A percentile compares a stretch with the other conserved stretches of the same genome.
Evolutionary conservation across 2,113 vertebrate species (phyloP).

Genomic region (Melozone crissalis): DNA sequence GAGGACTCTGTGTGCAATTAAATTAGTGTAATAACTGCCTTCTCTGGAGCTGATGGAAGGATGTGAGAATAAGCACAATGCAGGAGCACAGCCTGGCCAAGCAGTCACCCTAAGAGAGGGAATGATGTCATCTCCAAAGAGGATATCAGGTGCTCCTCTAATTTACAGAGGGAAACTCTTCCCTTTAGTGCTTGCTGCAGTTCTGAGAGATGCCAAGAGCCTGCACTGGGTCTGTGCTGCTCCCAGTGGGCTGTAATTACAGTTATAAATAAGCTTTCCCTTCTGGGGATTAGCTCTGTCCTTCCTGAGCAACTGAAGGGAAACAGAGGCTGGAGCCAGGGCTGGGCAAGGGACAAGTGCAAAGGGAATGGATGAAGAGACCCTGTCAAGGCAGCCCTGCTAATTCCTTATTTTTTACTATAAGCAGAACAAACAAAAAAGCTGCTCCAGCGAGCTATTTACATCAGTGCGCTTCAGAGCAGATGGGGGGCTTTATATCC

Average conservation of each 20-base stretch:
- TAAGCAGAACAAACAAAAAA: neutral
- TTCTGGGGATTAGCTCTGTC: neutral
- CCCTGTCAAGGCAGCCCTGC: neutral
- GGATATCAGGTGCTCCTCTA: neutral
- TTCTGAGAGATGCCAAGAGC: neutral
- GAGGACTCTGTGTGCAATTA: neutral
- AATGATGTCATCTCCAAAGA: neutral
- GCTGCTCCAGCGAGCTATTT: conserved; percentile 36
- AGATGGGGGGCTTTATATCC: conserved; percentile 36
- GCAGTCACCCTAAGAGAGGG: neutral
- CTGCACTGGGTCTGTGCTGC: neutral
- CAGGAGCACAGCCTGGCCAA: neutral
- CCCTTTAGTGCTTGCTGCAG: neutral
- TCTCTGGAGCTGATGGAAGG: neutral
- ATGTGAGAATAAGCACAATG: neutral
- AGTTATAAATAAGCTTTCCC: neutral
- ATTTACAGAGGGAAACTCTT: neutral
- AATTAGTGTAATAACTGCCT: neutral
- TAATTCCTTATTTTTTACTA: neutral
- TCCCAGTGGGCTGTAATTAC: neutral
- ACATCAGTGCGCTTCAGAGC: conserved; percentile 15
- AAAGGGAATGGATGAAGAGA: neutral
- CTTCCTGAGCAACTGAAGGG: neutral
- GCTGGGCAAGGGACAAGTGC: neutral
- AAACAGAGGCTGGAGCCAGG: neutral